Conservation (phyloP, 2,113 vertebrate genomes). For the Poeciliopsis turrubarensis region DNA sequence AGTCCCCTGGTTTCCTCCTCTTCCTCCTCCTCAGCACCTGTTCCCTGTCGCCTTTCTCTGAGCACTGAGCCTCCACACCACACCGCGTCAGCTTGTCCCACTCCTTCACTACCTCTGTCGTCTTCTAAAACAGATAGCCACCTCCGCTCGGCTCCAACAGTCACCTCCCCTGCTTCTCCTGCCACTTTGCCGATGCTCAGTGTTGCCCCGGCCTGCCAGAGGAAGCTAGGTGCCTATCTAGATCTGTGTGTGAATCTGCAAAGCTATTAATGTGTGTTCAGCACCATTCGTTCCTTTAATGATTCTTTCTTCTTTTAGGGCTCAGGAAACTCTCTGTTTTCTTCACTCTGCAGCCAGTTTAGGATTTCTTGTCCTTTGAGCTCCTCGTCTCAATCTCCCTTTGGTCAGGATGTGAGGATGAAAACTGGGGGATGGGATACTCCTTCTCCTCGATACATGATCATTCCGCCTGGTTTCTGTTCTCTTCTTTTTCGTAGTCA, state of each 20-base stretch:
- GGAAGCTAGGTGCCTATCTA: slow-evolving; percentile 45
- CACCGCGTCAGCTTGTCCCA: slow-evolving; percentile 46
- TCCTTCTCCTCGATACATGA: slow-evolving; percentile 41
- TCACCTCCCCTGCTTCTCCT: slow-evolving; percentile 63
- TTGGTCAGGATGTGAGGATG: slow-evolving; percentile 57
- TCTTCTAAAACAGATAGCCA: slow-evolving; percentile 30
- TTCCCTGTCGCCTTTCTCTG: slow-evolving; percentile 55
- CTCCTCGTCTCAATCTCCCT: slow-evolving; percentile 14
- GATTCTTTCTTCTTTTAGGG: slow-evolving; percentile 33
- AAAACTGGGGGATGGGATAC: slow-evolving; percentile 27
- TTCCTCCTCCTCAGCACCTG: slow-evolving; percentile 50
- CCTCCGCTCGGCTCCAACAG: slow-evolving; percentile 39
- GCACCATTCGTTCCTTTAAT: slow-evolving; percentile 10
- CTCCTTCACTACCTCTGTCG: slow-evolving; percentile 22
- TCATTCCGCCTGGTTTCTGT: slow-evolving; percentile 24
- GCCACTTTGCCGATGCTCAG: slow-evolving; percentile 67
- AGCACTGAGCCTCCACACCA: slow-evolving; percentile 62
- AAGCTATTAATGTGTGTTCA: slow-evolving; percentile 27
- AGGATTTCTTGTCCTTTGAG: slow-evolving; percentile 5
- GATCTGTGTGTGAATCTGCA: slow-evolving; percentile 20
- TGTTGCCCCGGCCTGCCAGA: slow-evolving; percentile 56
- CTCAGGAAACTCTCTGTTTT: slow-evolving; percentile 32
- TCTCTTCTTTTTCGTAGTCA: slow-evolving; percentile 6
- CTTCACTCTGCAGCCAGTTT: slow-evolving; percentile 18
- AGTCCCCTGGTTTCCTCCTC: slow-evolving; percentile 50